Conservation (phyloP, 1,140 invertebrate genomes). For the Sinonovacula constricta region DNA sequence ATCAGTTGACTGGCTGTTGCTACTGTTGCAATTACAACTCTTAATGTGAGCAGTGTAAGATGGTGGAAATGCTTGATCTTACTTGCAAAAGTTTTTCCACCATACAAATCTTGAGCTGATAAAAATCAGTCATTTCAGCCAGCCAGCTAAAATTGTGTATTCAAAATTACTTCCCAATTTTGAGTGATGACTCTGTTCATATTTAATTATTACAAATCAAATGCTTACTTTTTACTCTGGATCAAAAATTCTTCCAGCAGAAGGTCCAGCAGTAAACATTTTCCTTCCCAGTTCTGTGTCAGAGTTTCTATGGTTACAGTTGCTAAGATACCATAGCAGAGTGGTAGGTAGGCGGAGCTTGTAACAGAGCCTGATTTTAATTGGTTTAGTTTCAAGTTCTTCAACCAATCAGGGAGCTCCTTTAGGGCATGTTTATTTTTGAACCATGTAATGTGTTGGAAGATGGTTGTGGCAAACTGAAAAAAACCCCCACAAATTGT, state of each 20-base stretch:
- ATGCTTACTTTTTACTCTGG: conserved; percentile 41
- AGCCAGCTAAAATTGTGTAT: no score
- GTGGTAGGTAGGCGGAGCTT: conserved; percentile 49
- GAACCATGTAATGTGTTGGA: conserved; percentile 28
- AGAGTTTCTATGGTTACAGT: conserved; percentile 56
- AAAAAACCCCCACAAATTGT: no score
- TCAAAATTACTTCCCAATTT: no score
- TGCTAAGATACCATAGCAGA: conserved; percentile 60
- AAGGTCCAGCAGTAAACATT: conserved; percentile 50
- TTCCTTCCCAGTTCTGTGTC: conserved; percentile 11
- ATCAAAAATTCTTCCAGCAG: conserved; percentile 45
- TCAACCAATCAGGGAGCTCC: conserved; percentile 10
- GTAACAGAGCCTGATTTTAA: conserved; percentile 4
- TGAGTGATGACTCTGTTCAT: no score
- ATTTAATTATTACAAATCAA: no score
- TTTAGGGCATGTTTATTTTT: not conserved
- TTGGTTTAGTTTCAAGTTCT: not conserved
- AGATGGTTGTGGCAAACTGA: conserved; percentile 7
- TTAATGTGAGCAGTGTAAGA: no score
- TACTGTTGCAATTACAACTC: no score
- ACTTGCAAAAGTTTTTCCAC: no score
- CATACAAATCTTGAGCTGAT: no score
- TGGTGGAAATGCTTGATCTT: no score
- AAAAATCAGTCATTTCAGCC: no score
- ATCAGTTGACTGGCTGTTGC: no score